phyloP scores from a whole-genome alignment of 2,888 invertebrate genomes.

The Maniola hyperantus region DNA sequence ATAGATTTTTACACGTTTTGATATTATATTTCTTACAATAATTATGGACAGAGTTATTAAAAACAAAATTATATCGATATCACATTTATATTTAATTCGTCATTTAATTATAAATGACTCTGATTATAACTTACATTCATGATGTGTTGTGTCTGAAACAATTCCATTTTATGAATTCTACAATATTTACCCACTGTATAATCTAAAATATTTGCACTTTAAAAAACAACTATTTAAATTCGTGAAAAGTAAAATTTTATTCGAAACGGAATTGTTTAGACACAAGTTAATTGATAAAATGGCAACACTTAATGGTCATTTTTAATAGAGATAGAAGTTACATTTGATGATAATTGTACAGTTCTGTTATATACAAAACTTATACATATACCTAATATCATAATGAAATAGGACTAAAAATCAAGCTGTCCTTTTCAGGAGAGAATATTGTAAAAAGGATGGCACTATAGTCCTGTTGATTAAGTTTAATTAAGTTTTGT shows the following conservation, averaged over 20 bases:
- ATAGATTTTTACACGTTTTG: conserved; percentile 39
- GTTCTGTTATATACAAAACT: conserved; percentile 10
- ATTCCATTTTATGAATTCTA: conserved; percentile 9
- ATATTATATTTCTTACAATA: conserved; percentile 42
- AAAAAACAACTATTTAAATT: conserved; percentile 1
- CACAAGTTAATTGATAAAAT: conserved; percentile 35
- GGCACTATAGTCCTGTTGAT: conserved; percentile 3
- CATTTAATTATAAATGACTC: conserved; percentile 37
- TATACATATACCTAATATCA: background rate
- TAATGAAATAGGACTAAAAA: background rate
- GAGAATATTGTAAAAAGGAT: background rate
- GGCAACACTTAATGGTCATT: conserved; percentile 36
- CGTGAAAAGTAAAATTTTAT: conserved; percentile 22
- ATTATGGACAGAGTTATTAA: conserved; percentile 46
- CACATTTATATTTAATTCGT: conserved; percentile 43
- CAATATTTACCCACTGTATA: conserved; percentile 12
- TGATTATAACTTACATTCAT: conserved; percentile 28
- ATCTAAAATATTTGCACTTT: conserved; percentile 3
- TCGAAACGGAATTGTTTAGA: conserved; percentile 30
- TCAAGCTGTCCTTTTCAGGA: background rate
- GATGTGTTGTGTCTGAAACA: conserved; percentile 31
- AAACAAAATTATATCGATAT: conserved; percentile 45
- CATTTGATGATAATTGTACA: conserved; percentile 24
- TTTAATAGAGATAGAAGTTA: conserved; percentile 11
- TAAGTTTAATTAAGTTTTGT: conserved; percentile 10